A percentile compares a stretch with the other conserved stretches of the same genome.
Evolutionary conservation across 2,113 vertebrate species (phyloP).

Genomic region (Pionites leucogaster): DNA sequence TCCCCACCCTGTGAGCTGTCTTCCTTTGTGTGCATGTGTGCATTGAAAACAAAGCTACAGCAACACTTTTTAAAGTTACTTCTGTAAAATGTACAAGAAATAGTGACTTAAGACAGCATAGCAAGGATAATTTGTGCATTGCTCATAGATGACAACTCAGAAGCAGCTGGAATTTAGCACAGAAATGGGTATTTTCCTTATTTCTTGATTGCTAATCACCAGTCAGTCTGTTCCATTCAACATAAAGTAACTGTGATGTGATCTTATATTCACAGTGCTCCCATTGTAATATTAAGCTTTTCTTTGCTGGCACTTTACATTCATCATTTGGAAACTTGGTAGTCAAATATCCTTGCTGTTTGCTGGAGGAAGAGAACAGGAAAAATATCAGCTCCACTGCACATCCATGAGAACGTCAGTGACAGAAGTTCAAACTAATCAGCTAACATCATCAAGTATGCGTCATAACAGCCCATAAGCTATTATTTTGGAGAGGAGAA

Average conservation of each 20-base stretch:
- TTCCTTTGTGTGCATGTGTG: neutral
- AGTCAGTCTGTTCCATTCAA: constrained; percentile 48
- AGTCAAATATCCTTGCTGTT: neutral
- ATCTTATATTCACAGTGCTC: constrained; percentile 40
- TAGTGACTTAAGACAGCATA: neutral
- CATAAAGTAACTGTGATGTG: constrained; percentile 6
- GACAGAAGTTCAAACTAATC: constrained; percentile 3
- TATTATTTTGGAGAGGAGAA: neutral
- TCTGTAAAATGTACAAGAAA: neutral
- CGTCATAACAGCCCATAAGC: neutral
- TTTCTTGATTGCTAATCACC: constrained; percentile 40
- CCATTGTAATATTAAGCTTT: constrained; percentile 27
- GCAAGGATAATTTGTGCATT: neutral
- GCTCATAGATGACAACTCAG: neutral
- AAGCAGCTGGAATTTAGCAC: constrained; percentile 17
- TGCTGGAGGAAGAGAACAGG: neutral
- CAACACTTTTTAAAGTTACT: neutral
- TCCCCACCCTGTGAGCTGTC: neutral
- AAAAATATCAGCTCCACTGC: neutral
- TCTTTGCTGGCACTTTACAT: constrained; percentile 49
- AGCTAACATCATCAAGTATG: neutral
- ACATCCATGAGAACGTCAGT: neutral
- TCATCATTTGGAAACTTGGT: neutral
- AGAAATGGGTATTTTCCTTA: constrained; percentile 20
- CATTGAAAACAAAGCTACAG: neutral